Percentiles rank a stretch among this genome's conserved stretches.
Evolutionary conservation across 2,797 vertebrate genomes (phyloP).

Genomic region (Kryptopterus vitreolus): DNA sequence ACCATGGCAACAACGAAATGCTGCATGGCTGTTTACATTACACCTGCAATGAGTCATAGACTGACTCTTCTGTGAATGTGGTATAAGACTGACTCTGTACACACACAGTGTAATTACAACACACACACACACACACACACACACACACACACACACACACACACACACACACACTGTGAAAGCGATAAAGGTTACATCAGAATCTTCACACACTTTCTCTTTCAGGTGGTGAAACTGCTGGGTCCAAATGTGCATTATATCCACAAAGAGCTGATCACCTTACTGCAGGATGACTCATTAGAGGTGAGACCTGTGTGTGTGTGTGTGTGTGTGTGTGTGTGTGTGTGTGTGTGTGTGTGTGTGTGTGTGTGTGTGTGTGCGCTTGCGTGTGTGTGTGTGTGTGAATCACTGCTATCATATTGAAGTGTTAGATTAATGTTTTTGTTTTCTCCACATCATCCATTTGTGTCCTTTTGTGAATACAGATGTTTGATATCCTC

Average conservation of each 20-base stretch:
- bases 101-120: not conserved
- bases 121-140: not conserved
- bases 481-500: no score
- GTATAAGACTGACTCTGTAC: not conserved
- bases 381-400: no score
- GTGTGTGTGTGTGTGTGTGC: no score
- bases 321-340: constrained; percentile 20
- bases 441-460: not conserved
- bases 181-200: not conserved
- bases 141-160: constrained; percentile 20
- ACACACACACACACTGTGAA: constrained; percentile 9
- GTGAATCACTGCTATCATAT: constrained; percentile 22
- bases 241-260: constrained; percentile 84
- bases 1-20: constrained; percentile 8
- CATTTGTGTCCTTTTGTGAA: not conserved
- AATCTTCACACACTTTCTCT: constrained; percentile 14
- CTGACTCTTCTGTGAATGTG: not conserved
- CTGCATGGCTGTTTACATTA: not conserved
- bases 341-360: constrained; percentile 27
- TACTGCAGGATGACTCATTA: constrained; percentile 90
- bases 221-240: constrained; percentile 90
- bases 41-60: not conserved
- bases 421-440: not conserved
- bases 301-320: constrained; percentile 77
- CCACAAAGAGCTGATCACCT: constrained; percentile 86